These are phyloP conservation scores for Intellagama lesueurii DNA, from an alignment of 2,797 vertebrate species.

Conservation along the genomic window DNA sequence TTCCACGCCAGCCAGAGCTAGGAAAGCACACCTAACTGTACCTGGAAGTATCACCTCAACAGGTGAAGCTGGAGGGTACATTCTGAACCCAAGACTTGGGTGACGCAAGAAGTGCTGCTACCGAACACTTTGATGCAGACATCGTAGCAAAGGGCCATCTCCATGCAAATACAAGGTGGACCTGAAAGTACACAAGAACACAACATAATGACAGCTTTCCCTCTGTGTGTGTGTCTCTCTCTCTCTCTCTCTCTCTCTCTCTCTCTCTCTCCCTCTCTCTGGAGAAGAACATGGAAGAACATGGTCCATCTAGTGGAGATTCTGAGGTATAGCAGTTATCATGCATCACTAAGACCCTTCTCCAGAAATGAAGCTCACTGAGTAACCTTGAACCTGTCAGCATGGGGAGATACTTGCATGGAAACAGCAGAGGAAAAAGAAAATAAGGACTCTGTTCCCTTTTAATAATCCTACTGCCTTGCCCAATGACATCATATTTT, in stretches of 20 bases:
- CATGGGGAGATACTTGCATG: no score
- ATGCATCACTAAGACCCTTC: no score
- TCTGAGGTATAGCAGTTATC: no score
- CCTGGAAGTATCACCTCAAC: neutral
- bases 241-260: neutral
- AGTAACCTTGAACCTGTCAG: no score
- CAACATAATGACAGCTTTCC: neutral
- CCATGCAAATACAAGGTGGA: neutral
- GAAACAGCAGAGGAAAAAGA: no score
- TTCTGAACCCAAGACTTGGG: neutral
- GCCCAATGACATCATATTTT: no score
- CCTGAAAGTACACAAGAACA: neutral
- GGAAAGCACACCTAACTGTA: neutral
- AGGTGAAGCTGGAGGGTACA: neutral
- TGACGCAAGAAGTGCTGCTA: neutral
- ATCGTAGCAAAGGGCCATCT: neutral
- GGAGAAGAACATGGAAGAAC: neutral
- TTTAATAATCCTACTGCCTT: no score
- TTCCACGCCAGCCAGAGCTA: neutral
- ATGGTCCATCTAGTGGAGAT: no score
- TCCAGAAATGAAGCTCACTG: no score
- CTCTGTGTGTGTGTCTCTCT: no score
- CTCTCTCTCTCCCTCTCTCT: neutral
- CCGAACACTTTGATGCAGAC: no score
- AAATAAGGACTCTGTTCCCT: no score